Evolutionary conservation across 2,113 vertebrate genomes (phyloP), one percentile per base, ranked within the genome.

Genomic region (Nesoenas mayeri): DNA sequence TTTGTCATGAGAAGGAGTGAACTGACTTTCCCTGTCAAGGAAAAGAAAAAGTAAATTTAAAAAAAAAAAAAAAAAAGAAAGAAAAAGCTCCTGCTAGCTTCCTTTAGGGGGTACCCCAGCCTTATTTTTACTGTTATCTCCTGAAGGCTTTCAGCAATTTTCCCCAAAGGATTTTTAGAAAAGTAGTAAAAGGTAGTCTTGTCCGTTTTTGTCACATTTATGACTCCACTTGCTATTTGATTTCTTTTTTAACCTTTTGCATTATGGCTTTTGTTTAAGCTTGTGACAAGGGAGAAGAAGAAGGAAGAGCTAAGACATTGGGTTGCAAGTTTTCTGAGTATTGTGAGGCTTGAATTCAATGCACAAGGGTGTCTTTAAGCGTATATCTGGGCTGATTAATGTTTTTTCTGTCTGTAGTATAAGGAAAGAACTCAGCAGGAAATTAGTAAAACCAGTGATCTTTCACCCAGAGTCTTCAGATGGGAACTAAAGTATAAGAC

Each of bases 191-290:
- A 78, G 38, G 11, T 47, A 60, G n/a, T 87, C 67, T 87, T 92
- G 20, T 32, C 18, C 79, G 9, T 3, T 82, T 95, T 58, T 80
- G 57, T 79, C 81, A 92, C 67, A 34, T 91, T 94, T 91, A 74
- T 66, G 40, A 57, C 67, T 95, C 91, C 22, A 50, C n/a, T 75
- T 88, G 47, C 56, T 93, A 54, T 47, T 91, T 82, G 47, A 72
- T 80, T 74, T 90, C 81, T 79, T 91, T 81, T 94, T 85, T 93
- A 75, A 93, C 36, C 32, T 89, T 75, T 84, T 73, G 34, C n/a
- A 69, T 96, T 74, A 80, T 53, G 32, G 3, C 5, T 65, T 85
- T 88, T 94, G 22, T 93, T 95, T 91, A 56, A 81, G n/a, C 53
- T 93, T 71, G 67, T 79, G 74, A 65, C 71, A 77, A 85, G 31